Base-by-base conservation (phyloP, 2,888 invertebrate species). In the Parapristionchus giblindavisi region DNA sequence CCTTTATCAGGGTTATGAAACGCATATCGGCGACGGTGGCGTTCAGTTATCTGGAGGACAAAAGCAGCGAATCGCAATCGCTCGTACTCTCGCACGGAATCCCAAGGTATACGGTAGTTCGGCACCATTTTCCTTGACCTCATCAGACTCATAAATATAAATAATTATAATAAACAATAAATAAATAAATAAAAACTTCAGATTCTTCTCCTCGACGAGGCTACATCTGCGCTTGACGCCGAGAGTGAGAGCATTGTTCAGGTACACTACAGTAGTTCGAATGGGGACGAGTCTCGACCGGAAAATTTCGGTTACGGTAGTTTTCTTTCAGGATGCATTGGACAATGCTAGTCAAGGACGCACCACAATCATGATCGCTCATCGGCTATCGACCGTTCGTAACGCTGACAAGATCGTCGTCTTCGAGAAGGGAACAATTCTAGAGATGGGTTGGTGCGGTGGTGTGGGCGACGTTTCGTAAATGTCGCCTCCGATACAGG, bases 11-110 rank as follows among this genome's bases (percentile, higher is more conserved):
- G 78, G 81, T 29, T 80, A 80, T 54, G 54, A 66, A n/a, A 81
- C 80, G 8, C 63, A 77, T 17, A 80, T 80, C 43, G 80, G 80
- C 17, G 80, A 80, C 14, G 80, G 80, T 8, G 80, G 80, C 14
- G 77, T 80, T 11, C 78, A 81, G 38, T 40, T 80, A 27, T 77
- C 77, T 5, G 80, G 80, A 2, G 80, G 80, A 1, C 80, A 79
- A 60, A 80, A 78, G 61, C 80, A 80, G 56, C 70, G 80, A 5
- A 75, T 77, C 27, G 77, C 77, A 0, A 75, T 77, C 17, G 77
- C 77, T 0, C 65, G 77, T 29, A 76, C 77, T 11, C 70, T 71
- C 24, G 70, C 70, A 14, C 40, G 70, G 29, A 71, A 71, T 56
- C 70, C 70, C 38, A 71, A 71, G 70, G 70, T 71, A 52, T 32